Evolutionary conservation across 2,113 vertebrate genomes (phyloP).

Genomic region (Cebus imitator): DNA sequence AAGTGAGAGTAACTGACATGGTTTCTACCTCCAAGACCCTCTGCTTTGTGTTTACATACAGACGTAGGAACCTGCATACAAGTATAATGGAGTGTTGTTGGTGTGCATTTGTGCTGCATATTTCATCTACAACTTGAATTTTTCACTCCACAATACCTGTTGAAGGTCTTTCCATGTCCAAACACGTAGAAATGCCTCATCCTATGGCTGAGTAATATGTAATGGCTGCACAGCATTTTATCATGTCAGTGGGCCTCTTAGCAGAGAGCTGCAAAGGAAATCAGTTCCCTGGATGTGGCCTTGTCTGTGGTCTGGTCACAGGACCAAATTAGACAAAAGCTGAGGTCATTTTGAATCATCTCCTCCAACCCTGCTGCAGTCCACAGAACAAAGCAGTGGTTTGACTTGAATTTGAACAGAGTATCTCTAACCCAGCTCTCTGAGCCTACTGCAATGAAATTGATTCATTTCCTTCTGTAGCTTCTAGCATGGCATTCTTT

Average conservation of each 20-base stretch:
- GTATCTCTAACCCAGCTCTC: not conserved
- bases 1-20: not conserved
- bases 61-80: not conserved
- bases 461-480: not conserved
- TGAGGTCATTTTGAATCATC: conserved; percentile 58
- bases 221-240: accelerated
- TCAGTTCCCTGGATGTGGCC: not conserved
- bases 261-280: conserved; percentile 24
- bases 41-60: not conserved
- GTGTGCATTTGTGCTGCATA: not conserved
- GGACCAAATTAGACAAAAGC: conserved; percentile 42
- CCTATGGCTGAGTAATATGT: not conserved
- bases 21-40: not conserved
- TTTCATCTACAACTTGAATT: not conserved
- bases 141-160: not conserved
- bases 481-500: not conserved
- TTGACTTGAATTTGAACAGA: conserved; percentile 23
- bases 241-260: not conserved
- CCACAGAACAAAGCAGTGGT: not conserved
- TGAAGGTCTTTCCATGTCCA: not conserved
- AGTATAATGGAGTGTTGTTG: not conserved
- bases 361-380: not conserved
- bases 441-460: not conserved
- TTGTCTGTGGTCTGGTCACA: conserved; percentile 8
- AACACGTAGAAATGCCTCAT: not conserved